Percentiles rank a stretch among this genome's conserved stretches.
Conservation (phyloP, 1,140 invertebrate species). For the Listronotus oregonensis region DNA sequence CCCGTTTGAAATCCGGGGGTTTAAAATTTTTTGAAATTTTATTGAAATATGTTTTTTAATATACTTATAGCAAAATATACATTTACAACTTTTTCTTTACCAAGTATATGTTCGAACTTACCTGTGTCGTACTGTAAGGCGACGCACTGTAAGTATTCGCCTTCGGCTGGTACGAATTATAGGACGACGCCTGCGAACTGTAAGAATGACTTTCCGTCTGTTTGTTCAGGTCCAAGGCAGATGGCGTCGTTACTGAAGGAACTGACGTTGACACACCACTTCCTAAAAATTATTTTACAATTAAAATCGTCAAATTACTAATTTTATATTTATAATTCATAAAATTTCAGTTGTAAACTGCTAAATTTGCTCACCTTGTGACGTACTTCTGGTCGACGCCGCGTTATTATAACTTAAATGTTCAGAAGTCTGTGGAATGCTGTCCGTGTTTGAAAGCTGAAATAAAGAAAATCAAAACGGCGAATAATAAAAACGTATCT, state of each 20-base stretch:
- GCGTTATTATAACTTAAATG: slow-evolving; percentile 49
- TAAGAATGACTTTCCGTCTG: slow-evolving; percentile 49
- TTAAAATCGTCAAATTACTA: no score
- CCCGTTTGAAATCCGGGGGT: no score
- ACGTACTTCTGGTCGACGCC: slow-evolving; percentile 32
- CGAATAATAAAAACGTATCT: no score
- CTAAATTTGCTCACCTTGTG: slow-evolving; percentile 18
- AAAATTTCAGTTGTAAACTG: background rate
- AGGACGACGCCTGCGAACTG: slow-evolving; percentile 43
- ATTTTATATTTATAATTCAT: no score
- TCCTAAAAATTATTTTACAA: background rate
- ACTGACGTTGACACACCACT: slow-evolving; percentile 11
- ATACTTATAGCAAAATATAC: no score
- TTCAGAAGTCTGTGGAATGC: slow-evolving; percentile 52
- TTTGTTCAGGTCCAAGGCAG: slow-evolving; percentile 46
- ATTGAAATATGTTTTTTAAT: no score
- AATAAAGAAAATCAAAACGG: slow-evolving; percentile 20
- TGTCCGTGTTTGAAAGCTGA: slow-evolving; percentile 53
- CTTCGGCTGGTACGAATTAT: slow-evolving; percentile 51
- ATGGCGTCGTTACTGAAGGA: slow-evolving; percentile 35
- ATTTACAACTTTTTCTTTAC: no score
- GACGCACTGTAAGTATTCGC: slow-evolving; percentile 48
- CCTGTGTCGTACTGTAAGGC: slow-evolving; percentile 47
- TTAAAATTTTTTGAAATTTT: no score
- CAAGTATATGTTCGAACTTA: slow-evolving; percentile 35